Base-by-base conservation (phyloP, 37 sponge, comb jelly and placozoan genomes). In the Beroe ovata region DNA sequence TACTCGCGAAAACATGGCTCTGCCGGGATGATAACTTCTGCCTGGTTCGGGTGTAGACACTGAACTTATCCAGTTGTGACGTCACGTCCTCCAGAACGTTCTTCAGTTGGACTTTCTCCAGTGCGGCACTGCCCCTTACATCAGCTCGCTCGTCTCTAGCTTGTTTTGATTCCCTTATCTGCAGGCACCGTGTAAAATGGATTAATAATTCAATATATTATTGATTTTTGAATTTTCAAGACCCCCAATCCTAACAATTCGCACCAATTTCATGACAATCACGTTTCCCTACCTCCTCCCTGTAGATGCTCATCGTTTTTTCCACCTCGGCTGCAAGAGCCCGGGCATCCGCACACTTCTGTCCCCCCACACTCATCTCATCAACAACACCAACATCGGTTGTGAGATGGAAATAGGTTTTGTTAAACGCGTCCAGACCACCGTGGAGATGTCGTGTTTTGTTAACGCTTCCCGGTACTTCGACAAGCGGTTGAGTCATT, bases 81-180 rank as follows among this genome's bases (percentile, higher is more conserved):
- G 84, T 77, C 28, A 77, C 84, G 28, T 77, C 84, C 4, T 77
- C 25, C 33, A 77, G 54, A 1, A 77, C 84, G 28, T 77, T 77
- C 47, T 40, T 77, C 2, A 77, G 84, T 40, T 77, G 84, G 47
- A 77, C 84, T 40, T 77, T 38, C 1, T 39, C 29, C 33, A 77
- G 84, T 4, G 84, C 84, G n/a, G 84, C 84, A 42, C 6, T 77
- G 1, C 84, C 84, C 8, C 84, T 8, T 6, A 77, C 84, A 40
- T 77, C 84, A 3, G 84, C 84, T 25, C 84, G 84, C 84, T 77
- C 84, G 25, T 77, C 84, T 11, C 84, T 11, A 33, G 47, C 84
- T 54, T 77, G 84, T 54, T 77, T 77, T 36, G 71, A 71, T 54
- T 77, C 36, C 28, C 20, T 0, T 54, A 40, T 18, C 84, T 40